Base-by-base conservation (phyloP, 2,888 invertebrate genomes). In the Eilema caniola region DNA sequence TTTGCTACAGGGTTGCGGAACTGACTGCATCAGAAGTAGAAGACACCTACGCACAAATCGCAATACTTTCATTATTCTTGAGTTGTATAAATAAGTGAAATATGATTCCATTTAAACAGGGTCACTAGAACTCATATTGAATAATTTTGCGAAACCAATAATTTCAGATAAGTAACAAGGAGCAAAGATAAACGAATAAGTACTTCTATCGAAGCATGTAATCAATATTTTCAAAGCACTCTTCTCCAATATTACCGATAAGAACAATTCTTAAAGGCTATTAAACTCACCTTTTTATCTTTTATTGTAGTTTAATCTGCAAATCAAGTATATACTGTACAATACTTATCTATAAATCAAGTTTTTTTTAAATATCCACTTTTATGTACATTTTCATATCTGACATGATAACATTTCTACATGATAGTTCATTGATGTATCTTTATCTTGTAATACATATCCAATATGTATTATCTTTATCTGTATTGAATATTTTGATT, bases 311-410 rank as follows among this genome's bases (percentile, higher is more conserved):
- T 79, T 81, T 90, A 91, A 93, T 92, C 93, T 86, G 81, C 83
- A 85, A 84, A 81, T 88, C 75, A 81, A 91, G 89, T 90, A 84
- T 87, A 85, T 88, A 86, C 87, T 88, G 89, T 84, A 86, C 83
- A 81, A 93, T 92, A 90, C 87, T 85, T 92, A 93, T 93, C 93
- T 89, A 86, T 77, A 89, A 93, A 94, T 94, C 93, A 89, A 88
- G 85, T 84, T 23, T 33, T 87, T 86, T 84, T 85, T 87, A 84
- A 90, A 83, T 88, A 82, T 81, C 80, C 72, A 75, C 80, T 77
- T 69, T 69, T 69, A 86, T 89, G 20, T 25, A 41, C 25, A 62
- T 88, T 83, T 87, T 83, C 83, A 80, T 88, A 88, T 88, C 85
- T 83, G 63, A 31, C 74, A 77, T 85, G 87, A 87, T 87, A 87